Conservation (phyloP, 2,888 invertebrate genomes). For the Acleris emargana region DNA sequence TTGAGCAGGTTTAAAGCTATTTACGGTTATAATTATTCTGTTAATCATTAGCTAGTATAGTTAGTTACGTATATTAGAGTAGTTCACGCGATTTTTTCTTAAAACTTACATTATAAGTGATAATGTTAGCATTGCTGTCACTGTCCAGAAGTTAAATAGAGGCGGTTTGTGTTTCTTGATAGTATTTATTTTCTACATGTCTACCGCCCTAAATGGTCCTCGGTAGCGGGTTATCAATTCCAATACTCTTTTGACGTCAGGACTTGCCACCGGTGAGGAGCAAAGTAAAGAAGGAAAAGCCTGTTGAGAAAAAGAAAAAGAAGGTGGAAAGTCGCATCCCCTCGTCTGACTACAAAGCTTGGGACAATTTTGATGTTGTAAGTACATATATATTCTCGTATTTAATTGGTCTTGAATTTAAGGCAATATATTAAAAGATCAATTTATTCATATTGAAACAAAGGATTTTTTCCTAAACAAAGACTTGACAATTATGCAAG, state of each 20-base stretch:
- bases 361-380: conserved; percentile 92
- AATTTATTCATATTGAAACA: background rate
- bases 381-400: conserved; percentile 47
- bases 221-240: conserved; percentile 33
- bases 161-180: conserved; percentile 37
- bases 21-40: conserved; percentile 47
- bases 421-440: background rate
- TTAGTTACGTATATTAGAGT: conserved; percentile 29
- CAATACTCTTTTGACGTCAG: conserved; percentile 56
- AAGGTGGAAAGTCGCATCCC: conserved; percentile 77
- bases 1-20: conserved; percentile 74
- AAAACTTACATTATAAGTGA: conserved; percentile 32
- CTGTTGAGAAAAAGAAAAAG: conserved; percentile 59
- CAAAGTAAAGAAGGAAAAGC: conserved; percentile 72
- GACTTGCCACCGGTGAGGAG: conserved; percentile 81
- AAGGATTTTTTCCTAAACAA: background rate
- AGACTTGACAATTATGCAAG: background rate
- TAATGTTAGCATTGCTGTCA: conserved; percentile 30
- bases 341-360: conserved; percentile 87
- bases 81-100: background rate
- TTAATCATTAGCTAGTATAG: conserved; percentile 30
- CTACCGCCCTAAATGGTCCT: conserved; percentile 36
- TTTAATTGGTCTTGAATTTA: background rate
- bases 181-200: conserved; percentile 38
- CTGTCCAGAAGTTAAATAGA: conserved; percentile 34